Percentiles rank a stretch among this genome's conserved stretches.
These are phyloP conservation scores for Poecilia latipinna DNA, from an alignment of 2,113 vertebrate genomes.

Conservation along the genomic window DNA sequence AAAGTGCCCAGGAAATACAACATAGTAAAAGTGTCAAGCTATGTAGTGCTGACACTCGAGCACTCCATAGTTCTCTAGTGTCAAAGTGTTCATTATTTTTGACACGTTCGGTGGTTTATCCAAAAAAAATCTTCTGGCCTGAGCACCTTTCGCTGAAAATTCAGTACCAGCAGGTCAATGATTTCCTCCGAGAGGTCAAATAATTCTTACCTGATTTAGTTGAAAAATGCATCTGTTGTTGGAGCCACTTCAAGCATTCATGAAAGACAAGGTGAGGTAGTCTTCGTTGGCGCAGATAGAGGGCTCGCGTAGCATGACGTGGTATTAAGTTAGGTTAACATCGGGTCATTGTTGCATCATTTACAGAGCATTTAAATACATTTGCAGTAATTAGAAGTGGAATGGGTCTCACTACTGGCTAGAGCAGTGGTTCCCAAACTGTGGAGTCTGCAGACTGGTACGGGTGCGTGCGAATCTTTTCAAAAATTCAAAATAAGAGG, in stretches of 20 bases:
- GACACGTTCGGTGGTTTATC: not conserved
- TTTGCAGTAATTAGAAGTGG: not conserved
- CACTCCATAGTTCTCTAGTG: no score
- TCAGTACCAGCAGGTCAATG: not conserved
- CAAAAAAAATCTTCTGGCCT: no score
- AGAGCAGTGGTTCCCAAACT: no score
- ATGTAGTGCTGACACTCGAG: constrained; percentile 1
- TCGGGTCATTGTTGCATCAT: not conserved
- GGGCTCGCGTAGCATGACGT: not conserved
- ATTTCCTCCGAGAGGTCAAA: not conserved
- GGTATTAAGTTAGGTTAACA: not conserved
- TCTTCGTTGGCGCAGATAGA: not conserved
- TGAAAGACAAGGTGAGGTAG: no score
- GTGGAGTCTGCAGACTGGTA: no score
- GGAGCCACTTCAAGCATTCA: not conserved
- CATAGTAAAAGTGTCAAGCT: constrained; percentile 2
- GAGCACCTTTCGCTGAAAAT: not conserved
- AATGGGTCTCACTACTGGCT: no score
- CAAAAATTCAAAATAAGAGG: not conserved
- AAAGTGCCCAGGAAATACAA: constrained; percentile 16
- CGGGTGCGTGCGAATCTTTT: no score
- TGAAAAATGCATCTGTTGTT: not conserved
- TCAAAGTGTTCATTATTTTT: not conserved
- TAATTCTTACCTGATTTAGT: not conserved
- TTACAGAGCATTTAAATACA: not conserved